Evolutionary conservation across 2,888 invertebrate species (phyloP), one percentile per base, ranked within the genome.

Genomic region (Bellardia pandia): DNA sequence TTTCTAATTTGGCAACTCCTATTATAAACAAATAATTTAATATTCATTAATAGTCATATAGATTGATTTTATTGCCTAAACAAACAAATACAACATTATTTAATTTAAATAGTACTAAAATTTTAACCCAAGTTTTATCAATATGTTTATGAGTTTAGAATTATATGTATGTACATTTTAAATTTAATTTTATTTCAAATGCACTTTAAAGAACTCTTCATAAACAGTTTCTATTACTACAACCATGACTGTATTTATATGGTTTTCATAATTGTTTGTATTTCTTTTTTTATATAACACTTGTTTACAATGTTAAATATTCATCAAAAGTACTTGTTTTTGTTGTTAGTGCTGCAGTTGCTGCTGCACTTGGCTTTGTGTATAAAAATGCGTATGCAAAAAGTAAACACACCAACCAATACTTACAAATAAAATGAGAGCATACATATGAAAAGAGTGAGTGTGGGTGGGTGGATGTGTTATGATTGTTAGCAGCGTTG

Each of bases 231-330:
- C 14, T 30, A 45, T 48, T 33, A 48, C 11, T 13, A 7, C 33
- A 30, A 30, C 23, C 68, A 30, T 14, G 11, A 56, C 11, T 23
- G 14, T 40, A 23, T 72, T 48, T 33, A 45, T 42, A 6, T 9
- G 11, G 37, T 30, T 60, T 45, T n/a, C 30, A 60, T 30, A 66
- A 16, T 40, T n/a, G 37, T 66, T 66, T 66, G 42, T 40, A n/a
- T 45, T 13, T 60, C 5, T 30, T 23, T 30, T 62, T 51, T 16
- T 48, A 23, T 64, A 16, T 48, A 33, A 60, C 14, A 16, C 9
- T 75, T 75, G 48, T 75, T 75, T 62, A 75, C 60, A 62, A 60
- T 60, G 60, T 75, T 75, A 75, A 75, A 60, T 60, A 75, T 75
- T 45, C 60, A 75, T 75, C 60, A 75, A 75, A 75, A 64, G 75